Percentiles rank a stretch among this genome's conserved stretches.
Evolutionary conservation across 2,888 invertebrate genomes (phyloP).

Genomic region (Drosophila tanythrix): DNA sequence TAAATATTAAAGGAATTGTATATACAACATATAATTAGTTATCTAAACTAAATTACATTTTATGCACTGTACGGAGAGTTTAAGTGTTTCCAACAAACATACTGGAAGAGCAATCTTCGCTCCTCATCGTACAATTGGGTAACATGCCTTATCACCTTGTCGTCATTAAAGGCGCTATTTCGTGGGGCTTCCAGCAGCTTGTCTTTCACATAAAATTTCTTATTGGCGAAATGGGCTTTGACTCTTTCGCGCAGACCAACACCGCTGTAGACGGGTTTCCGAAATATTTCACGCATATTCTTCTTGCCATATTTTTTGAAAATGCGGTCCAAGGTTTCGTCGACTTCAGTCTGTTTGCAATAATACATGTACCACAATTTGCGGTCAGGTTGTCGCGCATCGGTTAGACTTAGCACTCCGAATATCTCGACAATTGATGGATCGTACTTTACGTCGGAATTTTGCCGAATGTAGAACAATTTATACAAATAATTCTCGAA

Average conservation of each 20-base stretch:
- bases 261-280: constrained; percentile 62
- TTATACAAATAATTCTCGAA: constrained; percentile 45
- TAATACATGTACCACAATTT: constrained; percentile 68
- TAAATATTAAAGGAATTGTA: background rate
- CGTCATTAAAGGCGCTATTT: constrained; percentile 60
- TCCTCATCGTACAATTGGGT: constrained; percentile 54
- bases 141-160: constrained; percentile 49
- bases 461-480: constrained; percentile 39
- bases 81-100: constrained; percentile 36
- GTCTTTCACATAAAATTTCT: constrained; percentile 61
- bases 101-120: constrained; percentile 57
- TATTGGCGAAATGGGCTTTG: constrained; percentile 50
- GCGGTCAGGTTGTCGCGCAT: constrained; percentile 52
- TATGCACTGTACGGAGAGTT: rapidly evolving
- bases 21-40: background rate
- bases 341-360: constrained; percentile 56
- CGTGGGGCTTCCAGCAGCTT: constrained; percentile 66
- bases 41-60: background rate
- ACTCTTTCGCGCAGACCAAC: constrained; percentile 49
- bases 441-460: constrained; percentile 20
- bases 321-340: constrained; percentile 55
- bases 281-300: constrained; percentile 64
- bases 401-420: constrained; percentile 57
- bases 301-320: constrained; percentile 69
- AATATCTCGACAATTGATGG: constrained; percentile 53